These are phyloP conservation scores for Phalanger gymnotis DNA, from an alignment of 2,797 vertebrate genomes.

Conservation along the genomic window DNA sequence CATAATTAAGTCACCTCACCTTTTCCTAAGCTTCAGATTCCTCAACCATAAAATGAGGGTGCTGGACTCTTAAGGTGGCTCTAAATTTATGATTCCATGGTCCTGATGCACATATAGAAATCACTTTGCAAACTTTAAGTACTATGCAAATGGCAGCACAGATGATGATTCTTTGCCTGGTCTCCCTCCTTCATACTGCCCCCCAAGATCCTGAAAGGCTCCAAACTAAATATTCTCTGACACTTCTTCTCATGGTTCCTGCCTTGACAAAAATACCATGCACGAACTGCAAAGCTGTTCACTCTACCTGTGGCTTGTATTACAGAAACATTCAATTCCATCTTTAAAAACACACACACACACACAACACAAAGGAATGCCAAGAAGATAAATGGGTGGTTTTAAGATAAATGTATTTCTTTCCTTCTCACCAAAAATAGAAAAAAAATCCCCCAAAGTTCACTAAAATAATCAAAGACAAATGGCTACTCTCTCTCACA, in stretches of 20 bases:
- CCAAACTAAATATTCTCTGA: slow-evolving; percentile 15
- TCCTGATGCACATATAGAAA: neutral
- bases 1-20: neutral
- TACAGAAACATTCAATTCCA: neutral
- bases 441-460: slow-evolving; percentile 28
- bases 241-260: neutral
- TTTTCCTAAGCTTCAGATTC: neutral
- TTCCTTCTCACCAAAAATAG: slow-evolving; percentile 21
- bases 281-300: neutral
- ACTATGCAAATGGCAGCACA: neutral
- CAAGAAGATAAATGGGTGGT: slow-evolving; percentile 1
- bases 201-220: neutral
- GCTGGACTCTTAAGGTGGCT: neutral
- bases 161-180: neutral
- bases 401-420: neutral
- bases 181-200: neutral
- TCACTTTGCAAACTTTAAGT: neutral
- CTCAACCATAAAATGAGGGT: slow-evolving; percentile 1
- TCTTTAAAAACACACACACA: neutral
- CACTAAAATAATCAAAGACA: slow-evolving; percentile 53
- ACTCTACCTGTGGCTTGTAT: neutral
- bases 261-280: slow-evolving; percentile 8
- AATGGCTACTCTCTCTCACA: slow-evolving; percentile 18
- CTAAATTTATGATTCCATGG: neutral
- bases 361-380: neutral